phyloP scores from a whole-genome alignment of 2,113 vertebrate species.

The Hippolais icterina region DNA sequence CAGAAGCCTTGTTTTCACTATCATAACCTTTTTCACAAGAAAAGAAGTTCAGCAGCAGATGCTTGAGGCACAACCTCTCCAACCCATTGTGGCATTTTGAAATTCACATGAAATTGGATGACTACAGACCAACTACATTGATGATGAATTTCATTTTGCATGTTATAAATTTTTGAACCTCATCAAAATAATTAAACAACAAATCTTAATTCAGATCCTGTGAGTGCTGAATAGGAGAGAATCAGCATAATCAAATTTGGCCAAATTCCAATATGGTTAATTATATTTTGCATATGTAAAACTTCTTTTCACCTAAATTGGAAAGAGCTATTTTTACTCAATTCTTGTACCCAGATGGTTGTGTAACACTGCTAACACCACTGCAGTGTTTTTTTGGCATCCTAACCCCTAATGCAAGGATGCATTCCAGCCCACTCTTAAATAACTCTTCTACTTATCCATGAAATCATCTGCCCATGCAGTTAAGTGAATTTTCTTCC shows the following conservation, averaged over 20 bases:
- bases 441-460: neutral
- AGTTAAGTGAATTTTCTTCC: neutral
- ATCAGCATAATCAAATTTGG: constrained; percentile 58
- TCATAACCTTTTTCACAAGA: neutral
- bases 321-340: constrained; percentile 56
- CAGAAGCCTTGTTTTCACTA: neutral
- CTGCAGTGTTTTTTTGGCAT: neutral
- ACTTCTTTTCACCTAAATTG: constrained; percentile 58
- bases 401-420: neutral
- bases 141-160: neutral
- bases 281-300: constrained; percentile 66
- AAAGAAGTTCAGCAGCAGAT: neutral
- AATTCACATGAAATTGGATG: neutral
- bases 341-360: constrained; percentile 10
- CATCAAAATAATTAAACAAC: constrained; percentile 15
- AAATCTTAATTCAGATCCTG: constrained; percentile 63
- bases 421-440: neutral
- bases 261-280: constrained; percentile 62
- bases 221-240: neutral
- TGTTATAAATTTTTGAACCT: constrained; percentile 41
- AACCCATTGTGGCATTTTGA: neutral
- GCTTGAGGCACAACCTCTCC: neutral
- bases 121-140: neutral
- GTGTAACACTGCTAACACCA: neutral
- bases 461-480: neutral